These are phyloP conservation scores for Himalopsyche phryganea DNA, from an alignment of 1,140 invertebrate genomes.

Conservation along the genomic window DNA sequence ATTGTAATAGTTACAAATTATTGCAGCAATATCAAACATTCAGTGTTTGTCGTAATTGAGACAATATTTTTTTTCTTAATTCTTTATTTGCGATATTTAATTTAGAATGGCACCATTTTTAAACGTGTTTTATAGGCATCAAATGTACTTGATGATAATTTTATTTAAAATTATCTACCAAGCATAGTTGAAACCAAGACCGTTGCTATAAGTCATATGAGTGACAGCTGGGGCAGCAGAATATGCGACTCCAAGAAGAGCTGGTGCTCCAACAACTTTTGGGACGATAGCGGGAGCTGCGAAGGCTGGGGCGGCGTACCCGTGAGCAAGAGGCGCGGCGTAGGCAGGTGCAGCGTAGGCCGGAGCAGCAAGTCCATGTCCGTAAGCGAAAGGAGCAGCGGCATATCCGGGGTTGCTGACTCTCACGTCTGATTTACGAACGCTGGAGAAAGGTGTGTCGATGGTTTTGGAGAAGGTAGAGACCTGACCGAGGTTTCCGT, in stretches of 20 bases:
- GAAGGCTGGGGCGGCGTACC: slow-evolving; percentile 32
- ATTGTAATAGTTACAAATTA: too few relatives aligned
- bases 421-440: slow-evolving; percentile 59
- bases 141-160: slow-evolving; percentile 16
- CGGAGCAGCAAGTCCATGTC: slow-evolving; percentile 28
- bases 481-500: slow-evolving; percentile 60
- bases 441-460: slow-evolving; percentile 65
- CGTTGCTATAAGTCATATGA: slow-evolving; percentile 61
- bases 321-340: slow-evolving; percentile 35
- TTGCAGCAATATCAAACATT: too few relatives aligned
- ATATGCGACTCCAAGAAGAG: slow-evolving; percentile 54
- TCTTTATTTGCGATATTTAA: too few relatives aligned
- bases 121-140: neutral
- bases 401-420: slow-evolving; percentile 60
- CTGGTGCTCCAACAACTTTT: slow-evolving; percentile 40
- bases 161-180: slow-evolving; percentile 40
- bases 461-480: slow-evolving; percentile 63
- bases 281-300: slow-evolving; percentile 31
- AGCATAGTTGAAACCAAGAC: slow-evolving; percentile 54
- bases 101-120: too few relatives aligned
- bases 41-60: too few relatives aligned
- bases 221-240: slow-evolving; percentile 64
- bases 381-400: slow-evolving; percentile 37
- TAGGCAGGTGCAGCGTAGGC: slow-evolving; percentile 48
- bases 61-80: too few relatives aligned